A percentile compares a stretch with the other conserved stretches of the same genome.
Conservation (phyloP, 2,888 invertebrate genomes). For the Tortricodes alternella region DNA sequence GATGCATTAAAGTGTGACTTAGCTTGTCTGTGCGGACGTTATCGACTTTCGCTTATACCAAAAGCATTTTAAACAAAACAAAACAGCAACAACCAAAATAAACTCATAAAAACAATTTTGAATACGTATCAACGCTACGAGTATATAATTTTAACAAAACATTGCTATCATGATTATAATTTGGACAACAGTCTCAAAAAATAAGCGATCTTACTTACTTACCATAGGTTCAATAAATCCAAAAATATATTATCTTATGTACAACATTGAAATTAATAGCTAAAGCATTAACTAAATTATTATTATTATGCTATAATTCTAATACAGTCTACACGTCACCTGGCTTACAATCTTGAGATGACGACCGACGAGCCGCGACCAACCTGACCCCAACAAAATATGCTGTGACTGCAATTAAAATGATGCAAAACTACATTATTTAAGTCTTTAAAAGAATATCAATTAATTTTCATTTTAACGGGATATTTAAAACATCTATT, state of each 20-base stretch:
- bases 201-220: conserved; percentile 60
- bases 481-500: too few relatives aligned
- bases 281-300: background rate
- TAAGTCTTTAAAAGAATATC: too few relatives aligned
- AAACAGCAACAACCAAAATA: conserved; percentile 68
- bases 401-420: too few relatives aligned
- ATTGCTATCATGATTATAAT: conserved; percentile 60
- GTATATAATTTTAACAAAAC: conserved; percentile 63
- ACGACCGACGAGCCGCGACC: background rate
- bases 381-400: background rate
- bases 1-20: conserved; percentile 74
- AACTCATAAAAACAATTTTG: conserved; percentile 74
- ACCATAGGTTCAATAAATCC: conserved; percentile 63
- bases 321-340: conserved; percentile 6
- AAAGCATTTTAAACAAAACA: conserved; percentile 49
- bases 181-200: conserved; percentile 80
- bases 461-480: too few relatives aligned
- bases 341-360: background rate
- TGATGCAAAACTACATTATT: too few relatives aligned
- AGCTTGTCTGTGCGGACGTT: conserved; percentile 59
- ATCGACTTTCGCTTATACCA: conserved; percentile 46
- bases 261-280: conserved; percentile 40
- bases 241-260: conserved; percentile 74
- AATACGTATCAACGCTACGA: conserved; percentile 52
- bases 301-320: conserved; percentile 1